Percentiles rank a stretch among this genome's conserved stretches.
Conservation (phyloP, 2,113 vertebrate genomes). For the Chlamydotis undulata region DNA sequence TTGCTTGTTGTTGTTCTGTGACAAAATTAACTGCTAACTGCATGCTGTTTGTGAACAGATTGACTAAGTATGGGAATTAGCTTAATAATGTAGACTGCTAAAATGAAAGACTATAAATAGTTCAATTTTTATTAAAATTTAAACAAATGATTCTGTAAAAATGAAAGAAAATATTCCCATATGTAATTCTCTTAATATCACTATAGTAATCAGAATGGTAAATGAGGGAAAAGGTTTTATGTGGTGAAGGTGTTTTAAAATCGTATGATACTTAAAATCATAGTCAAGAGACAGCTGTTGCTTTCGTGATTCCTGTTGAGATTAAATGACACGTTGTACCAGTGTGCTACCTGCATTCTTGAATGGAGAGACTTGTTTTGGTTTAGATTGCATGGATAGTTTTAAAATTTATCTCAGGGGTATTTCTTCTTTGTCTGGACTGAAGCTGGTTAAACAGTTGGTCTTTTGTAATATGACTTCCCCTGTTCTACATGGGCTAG, state of each 20-base stretch:
- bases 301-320: not conserved
- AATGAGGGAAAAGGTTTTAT: not conserved
- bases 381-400: not conserved
- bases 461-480: not conserved
- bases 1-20: not conserved
- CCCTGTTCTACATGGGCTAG: not conserved
- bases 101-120: not conserved
- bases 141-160: not conserved
- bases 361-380: not conserved
- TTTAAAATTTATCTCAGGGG: not conserved
- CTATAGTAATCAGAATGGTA: not conserved
- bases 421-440: not conserved
- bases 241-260: not conserved
- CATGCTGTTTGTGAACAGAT: not conserved
- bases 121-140: not conserved
- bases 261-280: not conserved
- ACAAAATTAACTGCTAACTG: not conserved
- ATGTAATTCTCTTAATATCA: not conserved
- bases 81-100: not conserved
- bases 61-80: not conserved
- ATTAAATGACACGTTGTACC: accelerated
- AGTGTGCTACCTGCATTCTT: not conserved
- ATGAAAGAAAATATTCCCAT: not conserved
- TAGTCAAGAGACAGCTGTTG: not conserved
- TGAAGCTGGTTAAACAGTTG: not conserved